Conservation (phyloP, 2,797 vertebrate species). For the Chiloscyllium punctatum region DNA sequence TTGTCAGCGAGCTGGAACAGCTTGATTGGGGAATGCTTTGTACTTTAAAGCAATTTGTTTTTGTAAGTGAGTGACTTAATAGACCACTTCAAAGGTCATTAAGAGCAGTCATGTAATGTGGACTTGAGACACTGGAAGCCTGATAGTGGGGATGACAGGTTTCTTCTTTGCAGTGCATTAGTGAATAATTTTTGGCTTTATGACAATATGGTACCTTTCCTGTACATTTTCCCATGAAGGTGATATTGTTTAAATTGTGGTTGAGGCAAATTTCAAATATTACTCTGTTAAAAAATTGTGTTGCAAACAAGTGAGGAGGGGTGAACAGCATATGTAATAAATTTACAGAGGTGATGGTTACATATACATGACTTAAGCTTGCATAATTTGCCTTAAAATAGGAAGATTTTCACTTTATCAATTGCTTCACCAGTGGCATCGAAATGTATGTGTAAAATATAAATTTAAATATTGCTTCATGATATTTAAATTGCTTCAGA, state of each 20-base stretch:
- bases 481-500: background rate
- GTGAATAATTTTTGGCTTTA: background rate
- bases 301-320: background rate
- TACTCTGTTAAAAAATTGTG: background rate
- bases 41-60: conserved; percentile 1
- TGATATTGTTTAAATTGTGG: background rate
- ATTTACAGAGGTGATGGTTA: background rate
- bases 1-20: background rate
- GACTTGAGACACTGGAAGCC: background rate
- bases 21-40: background rate
- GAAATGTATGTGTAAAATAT: background rate
- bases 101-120: background rate
- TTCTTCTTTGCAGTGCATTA: background rate
- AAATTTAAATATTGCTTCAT: background rate
- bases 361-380: background rate
- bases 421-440: background rate
- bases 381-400: background rate
- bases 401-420: background rate
- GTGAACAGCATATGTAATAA: background rate
- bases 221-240: background rate
- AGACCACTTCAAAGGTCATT: background rate
- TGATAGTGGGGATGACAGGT: background rate
- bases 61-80: background rate
- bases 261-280: background rate
- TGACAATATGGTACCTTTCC: background rate